phyloP scores from a whole-genome alignment of 2,888 invertebrate genomes.

The Anticlea derivata region DNA sequence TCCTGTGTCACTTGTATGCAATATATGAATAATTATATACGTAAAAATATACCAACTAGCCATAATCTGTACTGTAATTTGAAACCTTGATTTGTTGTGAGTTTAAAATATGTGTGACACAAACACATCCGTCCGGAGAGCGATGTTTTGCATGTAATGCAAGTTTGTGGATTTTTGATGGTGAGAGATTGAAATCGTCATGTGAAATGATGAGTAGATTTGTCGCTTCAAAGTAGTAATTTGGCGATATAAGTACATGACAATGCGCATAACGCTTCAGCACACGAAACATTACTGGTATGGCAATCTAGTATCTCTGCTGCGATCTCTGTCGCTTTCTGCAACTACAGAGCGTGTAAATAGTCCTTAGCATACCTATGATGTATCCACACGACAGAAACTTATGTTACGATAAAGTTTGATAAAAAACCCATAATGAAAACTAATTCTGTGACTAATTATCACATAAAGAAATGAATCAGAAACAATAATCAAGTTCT shows the following conservation, averaged over 20 bases:
- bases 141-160: conserved; percentile 69
- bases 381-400: no score
- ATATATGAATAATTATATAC: neutral
- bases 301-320: conserved; percentile 51
- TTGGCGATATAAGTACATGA: conserved; percentile 60
- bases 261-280: conserved; percentile 66
- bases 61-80: conserved; percentile 24
- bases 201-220: conserved; percentile 57
- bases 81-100: conserved; percentile 37
- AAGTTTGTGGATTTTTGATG: conserved; percentile 54
- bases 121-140: conserved; percentile 52
- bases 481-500: no score
- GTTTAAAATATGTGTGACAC: conserved; percentile 42
- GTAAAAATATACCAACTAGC: conserved; percentile 1
- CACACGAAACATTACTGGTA: conserved; percentile 49
- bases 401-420: no score
- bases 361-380: no score
- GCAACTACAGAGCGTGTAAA: conserved; percentile 37
- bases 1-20: conserved; percentile 13
- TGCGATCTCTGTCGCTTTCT: conserved; percentile 64
- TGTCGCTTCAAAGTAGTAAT: conserved; percentile 70
- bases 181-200: conserved; percentile 50
- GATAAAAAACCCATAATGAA: no score
- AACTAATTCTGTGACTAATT: no score
- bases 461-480: no score